Conservation (phyloP, 1,140 invertebrate species). For the Onthophagus taurus region DNA sequence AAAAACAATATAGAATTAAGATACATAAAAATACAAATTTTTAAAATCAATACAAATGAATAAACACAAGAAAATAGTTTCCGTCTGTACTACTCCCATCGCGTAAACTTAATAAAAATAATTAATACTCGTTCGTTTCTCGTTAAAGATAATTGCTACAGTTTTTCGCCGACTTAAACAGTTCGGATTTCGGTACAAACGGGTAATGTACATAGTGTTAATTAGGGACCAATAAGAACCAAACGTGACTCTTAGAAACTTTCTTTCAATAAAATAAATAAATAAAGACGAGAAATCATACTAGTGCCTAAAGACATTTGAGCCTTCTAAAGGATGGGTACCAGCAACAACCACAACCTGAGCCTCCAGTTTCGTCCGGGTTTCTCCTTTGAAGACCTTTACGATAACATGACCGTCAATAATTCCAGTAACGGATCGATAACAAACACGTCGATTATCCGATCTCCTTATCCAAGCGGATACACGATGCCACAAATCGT, state of each 20-base stretch:
- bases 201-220: slow-evolving; percentile 37
- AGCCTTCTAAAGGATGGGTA: slow-evolving; percentile 1
- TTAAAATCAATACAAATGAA: too few species aligned
- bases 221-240: slow-evolving; percentile 31
- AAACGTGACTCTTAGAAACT: background rate
- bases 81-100: too few species aligned
- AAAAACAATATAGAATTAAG: too few species aligned
- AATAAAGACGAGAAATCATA: background rate
- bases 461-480: slow-evolving; percentile 67
- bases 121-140: too few species aligned
- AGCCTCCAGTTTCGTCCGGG: slow-evolving; percentile 24
- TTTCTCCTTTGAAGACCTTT: slow-evolving; percentile 27
- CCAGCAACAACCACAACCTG: slow-evolving; percentile 12
- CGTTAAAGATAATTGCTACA: too few species aligned
- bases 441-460: slow-evolving; percentile 34
- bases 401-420: slow-evolving; percentile 29
- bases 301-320: background rate
- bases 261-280: background rate
- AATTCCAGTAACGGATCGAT: slow-evolving; percentile 23
- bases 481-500: slow-evolving; percentile 81
- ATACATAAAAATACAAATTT: too few species aligned
- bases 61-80: too few species aligned
- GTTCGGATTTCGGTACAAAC: slow-evolving; percentile 34
- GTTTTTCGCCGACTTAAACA: slow-evolving; percentile 14
- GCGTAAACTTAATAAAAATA: too few species aligned